Evolutionary conservation across 2,888 invertebrate species (phyloP).

Genomic region (Gymnosoma rotundatum): DNA sequence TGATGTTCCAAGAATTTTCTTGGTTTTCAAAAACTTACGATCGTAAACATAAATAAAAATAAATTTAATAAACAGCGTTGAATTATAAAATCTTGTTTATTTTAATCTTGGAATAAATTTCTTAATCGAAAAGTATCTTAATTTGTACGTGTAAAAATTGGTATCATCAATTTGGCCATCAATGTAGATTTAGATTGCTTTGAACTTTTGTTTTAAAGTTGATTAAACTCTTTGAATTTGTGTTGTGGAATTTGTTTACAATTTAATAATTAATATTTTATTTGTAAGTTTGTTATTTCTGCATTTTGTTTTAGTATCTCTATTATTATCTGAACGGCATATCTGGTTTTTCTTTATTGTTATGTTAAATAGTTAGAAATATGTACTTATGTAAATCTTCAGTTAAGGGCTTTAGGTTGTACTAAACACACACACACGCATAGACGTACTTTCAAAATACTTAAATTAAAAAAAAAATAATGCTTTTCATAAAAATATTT

Average conservation of each 20-base stretch:
- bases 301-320: background rate
- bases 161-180: background rate
- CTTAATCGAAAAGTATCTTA: background rate
- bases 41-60: background rate
- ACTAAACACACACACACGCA: background rate
- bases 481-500: too few relatives aligned
- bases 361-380: too few relatives aligned
- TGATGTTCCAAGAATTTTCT: too few relatives aligned
- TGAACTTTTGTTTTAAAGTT: slow-evolving; percentile 9
- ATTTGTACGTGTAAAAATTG: background rate
- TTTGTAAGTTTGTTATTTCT: background rate
- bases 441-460: background rate
- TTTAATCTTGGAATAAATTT: background rate
- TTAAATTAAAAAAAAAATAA: too few relatives aligned
- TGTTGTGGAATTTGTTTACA: background rate
- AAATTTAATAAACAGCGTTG: background rate
- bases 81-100: background rate
- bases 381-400: background rate
- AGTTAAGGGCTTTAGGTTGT: background rate
- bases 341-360: slow-evolving; percentile 14
- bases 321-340: background rate
- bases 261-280: background rate
- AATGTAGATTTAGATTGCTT: too few relatives aligned
- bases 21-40: too few relatives aligned
- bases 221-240: slow-evolving; percentile 37